Base-by-base conservation (phyloP, 2,888 invertebrate species). In the Meliscaeva auricollis region DNA sequence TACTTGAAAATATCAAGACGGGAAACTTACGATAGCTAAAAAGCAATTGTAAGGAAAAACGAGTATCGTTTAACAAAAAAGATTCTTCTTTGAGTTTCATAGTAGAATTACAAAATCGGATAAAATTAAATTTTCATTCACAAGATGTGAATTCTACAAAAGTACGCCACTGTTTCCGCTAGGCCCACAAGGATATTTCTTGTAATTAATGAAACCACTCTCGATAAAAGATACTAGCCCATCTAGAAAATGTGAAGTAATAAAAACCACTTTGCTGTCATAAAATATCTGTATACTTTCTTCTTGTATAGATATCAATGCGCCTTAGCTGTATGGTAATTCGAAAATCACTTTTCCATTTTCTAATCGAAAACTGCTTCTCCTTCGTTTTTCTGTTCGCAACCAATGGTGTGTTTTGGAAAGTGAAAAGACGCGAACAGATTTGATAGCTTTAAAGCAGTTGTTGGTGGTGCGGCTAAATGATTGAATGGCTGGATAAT, bases 211-310 rank as follows among this genome's bases (percentile, higher is more conserved):
- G n/a, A n/a, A n/a, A n/a, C n/a, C n/a, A n/a, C n/a, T n/a, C n/a
- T n/a, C n/a, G n/a, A n/a, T n/a, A n/a, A n/a, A n/a, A n/a, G n/a
- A n/a, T n/a, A n/a, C n/a, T n/a, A n/a, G n/a, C n/a, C n/a, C 80
- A 76, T 76, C 75, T 68, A 76, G 76, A 76, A 80, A 84, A 84
- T 80, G 76, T 68, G 80, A 80, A 72, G 80, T 76, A 84, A 84
- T 84, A 84, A 80, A 85, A 85, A 73, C 60, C 76, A 76, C 62
- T 80, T 84, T 84, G 80, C 62, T 76, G 80, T 72, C 66, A 76
- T 80, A 54, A 54, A 30, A 54, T 30, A 17, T 5, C 70, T 48
- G 1, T 20, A 17, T 11, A 76, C 68, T 72, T 85, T 66, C 72
- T 80, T n/a, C n/a, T n/a, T n/a, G n/a, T n/a, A n/a, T n/a, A n/a